phyloP scores from a whole-genome alignment of 2,113 vertebrate species.

The Carassius gibelio region DNA sequence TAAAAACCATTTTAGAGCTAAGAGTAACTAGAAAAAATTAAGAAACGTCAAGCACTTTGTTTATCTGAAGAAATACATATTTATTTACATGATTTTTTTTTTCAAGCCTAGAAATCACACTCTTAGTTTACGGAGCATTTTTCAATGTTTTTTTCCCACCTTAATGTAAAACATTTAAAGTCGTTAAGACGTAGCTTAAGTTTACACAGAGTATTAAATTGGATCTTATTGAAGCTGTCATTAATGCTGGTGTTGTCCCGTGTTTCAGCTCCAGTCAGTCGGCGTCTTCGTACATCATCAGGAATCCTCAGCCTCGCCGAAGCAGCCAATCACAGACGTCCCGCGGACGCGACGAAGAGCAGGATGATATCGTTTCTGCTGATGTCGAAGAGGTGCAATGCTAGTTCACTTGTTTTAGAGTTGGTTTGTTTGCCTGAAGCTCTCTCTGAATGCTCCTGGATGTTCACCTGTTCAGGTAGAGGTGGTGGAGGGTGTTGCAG shows the following conservation, averaged over 20 bases:
- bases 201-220: neutral
- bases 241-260: neutral
- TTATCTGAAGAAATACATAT: too few relatives aligned
- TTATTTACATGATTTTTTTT: too few relatives aligned
- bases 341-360: constrained; percentile 93
- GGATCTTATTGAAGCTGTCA: neutral
- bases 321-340: constrained; percentile 97
- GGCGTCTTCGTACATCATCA: constrained; percentile 94
- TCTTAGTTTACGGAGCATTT: too few relatives aligned
- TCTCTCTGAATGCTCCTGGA: neutral
- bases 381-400: constrained; percentile 93
- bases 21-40: too few relatives aligned
- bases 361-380: constrained; percentile 97
- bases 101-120: too few relatives aligned
- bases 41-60: too few relatives aligned
- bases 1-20: too few relatives aligned
- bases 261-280: constrained; percentile 85
- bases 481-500: constrained; percentile 96
- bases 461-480: constrained; percentile 83
- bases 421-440: neutral
- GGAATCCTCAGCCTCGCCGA: constrained; percentile 94
- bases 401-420: neutral
- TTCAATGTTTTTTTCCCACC: too few relatives aligned
- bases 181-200: too few relatives aligned
- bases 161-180: too few relatives aligned